These are phyloP conservation scores for Trichogramma evanescens DNA, from an alignment of 2,888 invertebrate genomes.

Conservation along the genomic window DNA sequence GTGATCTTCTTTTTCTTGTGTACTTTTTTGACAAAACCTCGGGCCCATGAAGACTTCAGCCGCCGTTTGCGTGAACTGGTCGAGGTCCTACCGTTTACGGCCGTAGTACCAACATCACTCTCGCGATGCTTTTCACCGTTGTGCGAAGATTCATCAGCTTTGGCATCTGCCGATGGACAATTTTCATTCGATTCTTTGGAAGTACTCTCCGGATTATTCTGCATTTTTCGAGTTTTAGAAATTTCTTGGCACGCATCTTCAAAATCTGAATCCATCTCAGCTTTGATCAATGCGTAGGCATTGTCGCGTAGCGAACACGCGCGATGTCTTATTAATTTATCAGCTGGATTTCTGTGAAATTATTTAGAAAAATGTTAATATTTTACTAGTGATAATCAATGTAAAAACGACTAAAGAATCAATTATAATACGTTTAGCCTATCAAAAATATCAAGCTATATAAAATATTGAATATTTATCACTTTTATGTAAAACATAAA, in stretches of 20 bases:
- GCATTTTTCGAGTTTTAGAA: constrained; percentile 52
- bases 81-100: constrained; percentile 39
- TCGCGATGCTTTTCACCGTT: constrained; percentile 30
- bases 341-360: constrained; percentile 62
- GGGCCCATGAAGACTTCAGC: constrained; percentile 47
- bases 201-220: constrained; percentile 17
- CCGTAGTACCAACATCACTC: constrained; percentile 25
- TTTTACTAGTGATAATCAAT: too few relatives aligned
- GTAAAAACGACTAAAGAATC: too few relatives aligned
- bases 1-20: constrained; percentile 46
- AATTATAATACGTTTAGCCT: too few relatives aligned
- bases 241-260: constrained; percentile 74
- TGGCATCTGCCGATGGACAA: neutral
- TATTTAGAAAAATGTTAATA: neutral
- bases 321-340: constrained; percentile 75
- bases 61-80: constrained; percentile 46
- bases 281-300: constrained; percentile 77
- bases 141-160: constrained; percentile 14
- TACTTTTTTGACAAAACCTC: constrained; percentile 50
- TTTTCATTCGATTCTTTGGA: constrained; percentile 24
- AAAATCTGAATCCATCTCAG: constrained; percentile 85
- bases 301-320: constrained; percentile 81
- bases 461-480: too few relatives aligned
- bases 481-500: neutral
- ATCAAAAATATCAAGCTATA: too few relatives aligned